A percentile compares a stretch with the other conserved stretches of the same genome.
phyloP scores from a whole-genome alignment of 2,797 vertebrate genomes.

The Malacoraja senta region DNA sequence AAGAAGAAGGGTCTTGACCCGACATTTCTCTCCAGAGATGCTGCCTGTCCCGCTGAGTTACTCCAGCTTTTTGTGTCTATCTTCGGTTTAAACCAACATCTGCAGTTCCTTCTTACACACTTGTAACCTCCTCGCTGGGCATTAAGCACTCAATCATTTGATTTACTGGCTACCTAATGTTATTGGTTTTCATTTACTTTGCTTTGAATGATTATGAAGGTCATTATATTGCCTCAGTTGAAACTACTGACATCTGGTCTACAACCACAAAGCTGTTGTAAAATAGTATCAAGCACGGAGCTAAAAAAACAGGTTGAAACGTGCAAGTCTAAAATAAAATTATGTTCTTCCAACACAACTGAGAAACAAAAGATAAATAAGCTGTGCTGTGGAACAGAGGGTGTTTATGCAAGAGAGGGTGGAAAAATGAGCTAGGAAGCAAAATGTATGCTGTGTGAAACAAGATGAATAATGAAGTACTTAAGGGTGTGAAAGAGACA shows the following conservation, averaged over 20 bases:
- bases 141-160: background rate
- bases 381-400: background rate
- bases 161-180: background rate
- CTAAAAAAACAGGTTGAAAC: background rate
- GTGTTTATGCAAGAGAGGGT: conserved; percentile 12
- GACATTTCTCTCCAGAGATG: too few relatives aligned
- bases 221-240: background rate
- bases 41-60: too few relatives aligned
- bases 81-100: too few relatives aligned
- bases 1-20: too few relatives aligned
- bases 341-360: background rate
- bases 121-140: background rate
- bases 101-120: too few relatives aligned
- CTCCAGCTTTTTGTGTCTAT: too few relatives aligned
- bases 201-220: background rate
- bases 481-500: conserved; percentile 27
- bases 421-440: conserved; percentile 4
- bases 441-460: conserved; percentile 34
- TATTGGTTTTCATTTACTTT: conserved; percentile 23
- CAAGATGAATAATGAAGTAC: conserved; percentile 36
- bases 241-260: too few relatives aligned
- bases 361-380: background rate
- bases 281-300: background rate
- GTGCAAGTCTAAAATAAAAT: background rate
- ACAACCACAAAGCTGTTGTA: background rate